These are phyloP conservation scores for Sus scrofa DNA, from an alignment of 2,113 vertebrate genomes.

Conservation along the genomic window DNA sequence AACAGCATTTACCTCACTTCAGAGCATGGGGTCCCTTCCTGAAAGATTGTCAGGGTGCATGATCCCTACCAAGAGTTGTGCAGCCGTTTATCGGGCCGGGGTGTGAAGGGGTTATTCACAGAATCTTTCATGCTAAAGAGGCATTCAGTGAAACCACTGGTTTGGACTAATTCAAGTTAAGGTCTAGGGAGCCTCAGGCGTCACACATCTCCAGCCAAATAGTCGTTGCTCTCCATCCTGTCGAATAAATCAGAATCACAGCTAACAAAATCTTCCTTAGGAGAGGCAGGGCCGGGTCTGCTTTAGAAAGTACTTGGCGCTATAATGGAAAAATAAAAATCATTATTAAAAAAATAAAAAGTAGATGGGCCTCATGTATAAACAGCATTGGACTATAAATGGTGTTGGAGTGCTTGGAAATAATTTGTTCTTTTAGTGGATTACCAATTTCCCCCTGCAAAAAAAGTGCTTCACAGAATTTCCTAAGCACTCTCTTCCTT, in stretches of 20 bases:
- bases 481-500: slow-evolving; percentile 18
- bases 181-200: not conserved
- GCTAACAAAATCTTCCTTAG: slow-evolving; percentile 15
- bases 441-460: slow-evolving; percentile 41
- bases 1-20: not conserved
- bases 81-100: not conserved
- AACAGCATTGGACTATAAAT: slow-evolving; percentile 42
- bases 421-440: slow-evolving; percentile 55
- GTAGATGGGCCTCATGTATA: not conserved
- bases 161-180: not conserved
- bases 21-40: not conserved
- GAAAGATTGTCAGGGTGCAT: not conserved
- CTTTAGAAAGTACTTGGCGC: slow-evolving; percentile 18
- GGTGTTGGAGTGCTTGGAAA: slow-evolving; percentile 30
- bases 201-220: not conserved
- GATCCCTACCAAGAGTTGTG: not conserved
- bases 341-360: not conserved
- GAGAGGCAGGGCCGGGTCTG: slow-evolving; percentile 20
- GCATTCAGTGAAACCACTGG: not conserved
- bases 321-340: no score
- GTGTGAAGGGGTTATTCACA: not conserved
- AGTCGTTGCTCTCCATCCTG: not conserved
- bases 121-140: not conserved
- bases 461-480: slow-evolving; percentile 3
- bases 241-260: not conserved